Evolutionary conservation across 2,888 invertebrate genomes (phyloP), one percentile per base, ranked within the genome.

Genomic region (Mimumesa dahlbomi): DNA sequence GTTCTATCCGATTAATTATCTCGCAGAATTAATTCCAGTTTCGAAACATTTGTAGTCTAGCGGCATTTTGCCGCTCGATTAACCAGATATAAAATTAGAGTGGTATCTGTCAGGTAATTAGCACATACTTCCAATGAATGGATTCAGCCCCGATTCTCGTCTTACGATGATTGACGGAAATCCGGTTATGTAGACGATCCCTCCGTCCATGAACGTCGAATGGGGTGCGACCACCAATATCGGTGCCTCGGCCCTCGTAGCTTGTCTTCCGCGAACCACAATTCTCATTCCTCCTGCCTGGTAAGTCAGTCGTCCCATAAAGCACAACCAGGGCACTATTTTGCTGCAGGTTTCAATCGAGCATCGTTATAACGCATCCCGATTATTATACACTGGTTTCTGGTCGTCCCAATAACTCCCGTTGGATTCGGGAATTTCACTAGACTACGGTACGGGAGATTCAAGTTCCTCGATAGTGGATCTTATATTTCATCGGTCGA

Each of bases 141-240:
- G 95, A 88, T 95, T 94, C 89, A 93, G 92, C 75, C 92, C 92
- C 89, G 95, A 94, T 87, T 95, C 95, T 82, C 94, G 92, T 87
- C 96, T 92, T 75, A 95, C 95, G 89, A 97, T 96, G 88, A 95
- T 94, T 11, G 95, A 95, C 6, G 96, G 95, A 90, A 95, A 94
- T 87, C 93, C 94, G 62, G 95, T 94, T 78, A 94, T 93, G 88
- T 96, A 95, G 84, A 96, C 94, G 81, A 95, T 94, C 84, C 96
- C 94, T 83, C 95, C 95, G 90, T 97, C 97, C 85, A 97, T 92
- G 91, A 95, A 96, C 4, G 96, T 95, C 62, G 96, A 96, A 90
- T 97, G 97, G 2, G 97, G 97, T 0, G 96, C 96, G 52, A 95
- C 93, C 57, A 95, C 95, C 69, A 97, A 91, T 78, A 97, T 95